A percentile compares a stretch with the other conserved stretches of the same genome.
Conservation (phyloP, 1,140 invertebrate genomes). For the Meteorus sp. region DNA sequence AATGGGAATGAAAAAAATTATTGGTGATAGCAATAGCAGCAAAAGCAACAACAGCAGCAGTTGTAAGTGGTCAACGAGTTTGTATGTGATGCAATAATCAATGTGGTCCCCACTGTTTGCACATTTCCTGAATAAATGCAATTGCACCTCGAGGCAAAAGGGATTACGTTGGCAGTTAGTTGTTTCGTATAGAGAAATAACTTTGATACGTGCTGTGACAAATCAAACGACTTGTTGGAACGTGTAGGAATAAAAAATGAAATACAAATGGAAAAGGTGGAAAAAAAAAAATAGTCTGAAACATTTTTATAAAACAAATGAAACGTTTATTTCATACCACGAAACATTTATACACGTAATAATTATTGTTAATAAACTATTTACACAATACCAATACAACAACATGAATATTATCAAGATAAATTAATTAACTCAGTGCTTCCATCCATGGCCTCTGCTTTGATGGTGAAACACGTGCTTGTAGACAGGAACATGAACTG, state of each 20-base stretch:
- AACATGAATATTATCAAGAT: background rate
- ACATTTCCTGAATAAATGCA: slow-evolving; percentile 56
- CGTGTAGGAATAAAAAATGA: background rate
- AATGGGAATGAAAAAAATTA: too few relatives aligned
- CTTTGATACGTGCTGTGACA: background rate
- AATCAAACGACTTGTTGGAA: background rate
- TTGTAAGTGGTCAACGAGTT: too few relatives aligned
- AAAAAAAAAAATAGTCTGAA: too few relatives aligned
- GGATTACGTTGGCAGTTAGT: slow-evolving; percentile 29
- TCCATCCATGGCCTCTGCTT: slow-evolving; percentile 47
- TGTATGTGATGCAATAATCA: slow-evolving; percentile 47
- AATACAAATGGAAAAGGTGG: background rate
- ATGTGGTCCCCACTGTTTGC: too few relatives aligned
- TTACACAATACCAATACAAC: too few relatives aligned
- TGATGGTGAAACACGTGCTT: slow-evolving; percentile 78
- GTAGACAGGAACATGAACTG: slow-evolving; percentile 78
- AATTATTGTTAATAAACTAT: too few relatives aligned
- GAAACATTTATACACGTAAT: too few relatives aligned
- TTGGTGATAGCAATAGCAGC: too few relatives aligned
- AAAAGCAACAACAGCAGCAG: too few relatives aligned
- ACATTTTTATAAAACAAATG: slow-evolving; percentile 8
- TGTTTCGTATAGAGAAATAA: background rate
- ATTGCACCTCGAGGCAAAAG: slow-evolving; percentile 29
- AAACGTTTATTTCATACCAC: too few relatives aligned
- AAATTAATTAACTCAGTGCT: slow-evolving; percentile 33